phyloP scores from a whole-genome alignment of 2,888 invertebrate genomes.

The Drosophila pseudotalamancana region DNA sequence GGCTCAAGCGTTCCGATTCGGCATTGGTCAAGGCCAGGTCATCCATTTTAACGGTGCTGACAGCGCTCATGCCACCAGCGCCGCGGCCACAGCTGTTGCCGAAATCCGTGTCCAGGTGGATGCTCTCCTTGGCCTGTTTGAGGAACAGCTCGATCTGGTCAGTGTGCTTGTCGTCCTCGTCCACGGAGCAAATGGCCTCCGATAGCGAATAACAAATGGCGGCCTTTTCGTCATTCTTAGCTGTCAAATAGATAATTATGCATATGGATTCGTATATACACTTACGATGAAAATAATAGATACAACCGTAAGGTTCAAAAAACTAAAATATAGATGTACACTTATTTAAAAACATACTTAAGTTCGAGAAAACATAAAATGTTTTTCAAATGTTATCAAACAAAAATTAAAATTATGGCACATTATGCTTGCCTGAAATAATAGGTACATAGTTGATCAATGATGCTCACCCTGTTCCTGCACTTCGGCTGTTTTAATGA shows the following conservation, averaged over 20 bases:
- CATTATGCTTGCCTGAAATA: too few species aligned
- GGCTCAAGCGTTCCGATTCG: slow-evolving; percentile 79
- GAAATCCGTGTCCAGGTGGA: slow-evolving; percentile 83
- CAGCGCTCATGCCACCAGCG: slow-evolving; percentile 77
- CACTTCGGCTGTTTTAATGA: slow-evolving; percentile 85
- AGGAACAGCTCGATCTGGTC: slow-evolving; percentile 89
- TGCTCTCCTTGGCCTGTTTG: slow-evolving; percentile 85
- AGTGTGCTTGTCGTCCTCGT: slow-evolving; percentile 92
- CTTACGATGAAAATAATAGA: too few species aligned
- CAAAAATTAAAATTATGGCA: too few species aligned
- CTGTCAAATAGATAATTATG: slow-evolving; percentile 27
- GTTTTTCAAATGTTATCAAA: too few species aligned
- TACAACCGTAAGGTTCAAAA: too few species aligned
- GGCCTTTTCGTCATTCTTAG: slow-evolving; percentile 81
- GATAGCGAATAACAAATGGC: slow-evolving; percentile 89
- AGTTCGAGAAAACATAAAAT: too few species aligned
- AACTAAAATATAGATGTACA: too few species aligned
- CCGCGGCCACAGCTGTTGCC: slow-evolving; percentile 46
- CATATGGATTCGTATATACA: too few species aligned
- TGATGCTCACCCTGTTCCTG: slow-evolving; percentile 68
- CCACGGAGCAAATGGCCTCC: slow-evolving; percentile 91
- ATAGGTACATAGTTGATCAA: accelerated
- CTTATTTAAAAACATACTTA: too few species aligned
- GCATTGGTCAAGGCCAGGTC: slow-evolving; percentile 71
- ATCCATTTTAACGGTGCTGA: slow-evolving; percentile 83